These are phyloP conservation scores for Spongilla lacustris DNA, from an alignment of 37 sponge, comb jelly and placozoan genomes.

Conservation along the genomic window DNA sequence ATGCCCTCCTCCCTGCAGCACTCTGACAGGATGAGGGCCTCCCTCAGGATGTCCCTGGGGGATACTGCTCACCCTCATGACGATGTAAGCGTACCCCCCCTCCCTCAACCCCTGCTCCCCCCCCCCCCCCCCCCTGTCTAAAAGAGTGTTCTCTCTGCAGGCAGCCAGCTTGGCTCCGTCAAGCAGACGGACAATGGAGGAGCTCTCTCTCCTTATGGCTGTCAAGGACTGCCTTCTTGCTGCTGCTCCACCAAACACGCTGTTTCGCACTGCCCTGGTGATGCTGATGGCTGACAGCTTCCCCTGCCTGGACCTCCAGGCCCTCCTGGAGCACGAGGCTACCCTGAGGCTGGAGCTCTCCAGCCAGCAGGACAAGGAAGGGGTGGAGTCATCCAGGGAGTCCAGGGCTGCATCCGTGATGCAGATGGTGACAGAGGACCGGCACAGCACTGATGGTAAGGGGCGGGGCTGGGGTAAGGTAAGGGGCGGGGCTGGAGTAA, in stretches of 20 bases:
- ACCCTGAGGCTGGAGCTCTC: slow-evolving; percentile 32
- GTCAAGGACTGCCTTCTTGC: slow-evolving; percentile 41
- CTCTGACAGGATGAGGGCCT: slow-evolving; percentile 25
- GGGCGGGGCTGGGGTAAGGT: too few relatives aligned
- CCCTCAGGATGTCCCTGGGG: slow-evolving; percentile 8
- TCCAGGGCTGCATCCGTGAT: slow-evolving; percentile 74
- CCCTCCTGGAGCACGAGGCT: slow-evolving; percentile 32
- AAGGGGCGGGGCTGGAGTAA: too few relatives aligned
- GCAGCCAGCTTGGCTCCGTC: neutral
- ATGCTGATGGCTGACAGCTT: slow-evolving; percentile 37
- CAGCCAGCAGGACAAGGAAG: slow-evolving; percentile 12
- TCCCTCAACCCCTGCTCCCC: neutral
- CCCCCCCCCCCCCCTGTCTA: neutral
- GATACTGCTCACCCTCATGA: neutral
- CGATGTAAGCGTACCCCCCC: neutral
- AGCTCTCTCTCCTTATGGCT: slow-evolving; percentile 50
- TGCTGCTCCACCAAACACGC: neutral
- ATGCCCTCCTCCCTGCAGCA: slow-evolving; percentile 19
- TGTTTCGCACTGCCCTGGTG: neutral
- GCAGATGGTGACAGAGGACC: slow-evolving; percentile 40
- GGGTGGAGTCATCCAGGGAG: slow-evolving; percentile 50
- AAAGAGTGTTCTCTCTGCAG: neutral
- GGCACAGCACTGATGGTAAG: slow-evolving; percentile 31
- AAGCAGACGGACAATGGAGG: slow-evolving; percentile 29
- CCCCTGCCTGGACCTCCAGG: slow-evolving; percentile 29